These are phyloP conservation scores for Hippopotamus amphibius DNA, from an alignment of 2,113 vertebrate genomes.

Conservation along the genomic window DNA sequence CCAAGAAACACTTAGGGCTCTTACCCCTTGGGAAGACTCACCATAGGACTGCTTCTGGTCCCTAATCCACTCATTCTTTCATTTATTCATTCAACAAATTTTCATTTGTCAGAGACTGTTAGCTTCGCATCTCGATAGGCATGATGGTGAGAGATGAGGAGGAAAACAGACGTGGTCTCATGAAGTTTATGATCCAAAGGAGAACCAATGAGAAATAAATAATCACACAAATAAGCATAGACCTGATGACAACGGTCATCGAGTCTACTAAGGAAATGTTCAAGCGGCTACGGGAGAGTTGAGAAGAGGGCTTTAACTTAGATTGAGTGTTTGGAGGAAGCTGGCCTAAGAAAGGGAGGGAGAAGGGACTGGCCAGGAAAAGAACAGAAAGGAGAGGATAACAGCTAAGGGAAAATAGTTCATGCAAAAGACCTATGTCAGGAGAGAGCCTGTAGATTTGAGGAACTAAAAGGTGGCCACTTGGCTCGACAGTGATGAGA, in stretches of 20 bases:
- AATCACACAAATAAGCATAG: not conserved
- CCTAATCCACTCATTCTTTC: not conserved
- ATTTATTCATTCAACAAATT: constrained; percentile 40
- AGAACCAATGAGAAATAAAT: not conserved
- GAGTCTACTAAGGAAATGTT: not conserved
- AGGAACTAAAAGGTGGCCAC: not conserved
- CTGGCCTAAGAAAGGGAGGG: not conserved
- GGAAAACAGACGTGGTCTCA: not conserved
- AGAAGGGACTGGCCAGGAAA: not conserved
- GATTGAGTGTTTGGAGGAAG: not conserved
- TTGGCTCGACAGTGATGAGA: too few relatives aligned
- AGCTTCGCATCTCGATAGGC: not conserved
- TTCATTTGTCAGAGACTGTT: not conserved
- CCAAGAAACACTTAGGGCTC: not conserved
- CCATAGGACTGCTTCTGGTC: not conserved
- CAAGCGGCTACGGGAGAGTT: not conserved
- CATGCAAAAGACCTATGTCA: not conserved
- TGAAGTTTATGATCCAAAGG: not conserved
- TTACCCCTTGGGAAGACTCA: not conserved
- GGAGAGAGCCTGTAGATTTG: not conserved
- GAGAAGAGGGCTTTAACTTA: not conserved
- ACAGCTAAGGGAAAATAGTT: not conserved
- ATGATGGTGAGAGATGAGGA: not conserved
- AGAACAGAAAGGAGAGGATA: not conserved
- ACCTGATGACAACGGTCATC: not conserved